phyloP scores from a whole-genome alignment of 2,888 invertebrate species.

The Drosophila paucipuncta region DNA sequence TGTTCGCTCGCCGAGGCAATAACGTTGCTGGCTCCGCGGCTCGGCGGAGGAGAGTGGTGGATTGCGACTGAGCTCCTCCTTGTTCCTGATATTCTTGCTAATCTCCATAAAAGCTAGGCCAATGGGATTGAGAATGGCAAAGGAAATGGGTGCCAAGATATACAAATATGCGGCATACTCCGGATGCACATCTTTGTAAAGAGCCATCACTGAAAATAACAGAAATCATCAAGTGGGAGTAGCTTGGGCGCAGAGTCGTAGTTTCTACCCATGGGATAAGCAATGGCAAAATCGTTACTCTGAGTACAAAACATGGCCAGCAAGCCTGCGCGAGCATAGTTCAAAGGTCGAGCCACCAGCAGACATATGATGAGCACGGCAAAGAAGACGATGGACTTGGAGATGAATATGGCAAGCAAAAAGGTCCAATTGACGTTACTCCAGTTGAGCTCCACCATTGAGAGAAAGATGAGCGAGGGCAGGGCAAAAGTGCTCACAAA shows the following conservation, averaged over 20 bases:
- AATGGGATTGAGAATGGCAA: conserved; percentile 96
- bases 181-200: conserved; percentile 94
- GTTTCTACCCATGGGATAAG: conserved; percentile 93
- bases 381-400: conserved; percentile 94
- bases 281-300: conserved; percentile 98
- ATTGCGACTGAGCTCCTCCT: conserved; percentile 71
- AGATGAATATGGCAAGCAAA: conserved; percentile 92
- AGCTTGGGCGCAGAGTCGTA: neutral
- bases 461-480: conserved; percentile 96
- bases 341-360: conserved; percentile 91
- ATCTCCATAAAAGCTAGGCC: conserved; percentile 96
- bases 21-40: conserved; percentile 68
- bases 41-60: conserved; percentile 78
- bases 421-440: conserved; percentile 96
- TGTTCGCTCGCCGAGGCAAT: conserved; percentile 76
- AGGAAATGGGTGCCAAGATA: conserved; percentile 96
- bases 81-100: conserved; percentile 85
- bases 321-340: conserved; percentile 94
- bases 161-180: conserved; percentile 96
- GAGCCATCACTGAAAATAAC: conserved; percentile 89
- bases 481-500: conserved; percentile 97
- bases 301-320: conserved; percentile 98
- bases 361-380: conserved; percentile 91
- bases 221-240: conserved; percentile 42
- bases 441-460: conserved; percentile 93